Percentiles rank a stretch among this genome's conserved stretches.
Evolutionary conservation across 2,888 invertebrate genomes (phyloP).

Genomic region (Osmoderma eremita): DNA sequence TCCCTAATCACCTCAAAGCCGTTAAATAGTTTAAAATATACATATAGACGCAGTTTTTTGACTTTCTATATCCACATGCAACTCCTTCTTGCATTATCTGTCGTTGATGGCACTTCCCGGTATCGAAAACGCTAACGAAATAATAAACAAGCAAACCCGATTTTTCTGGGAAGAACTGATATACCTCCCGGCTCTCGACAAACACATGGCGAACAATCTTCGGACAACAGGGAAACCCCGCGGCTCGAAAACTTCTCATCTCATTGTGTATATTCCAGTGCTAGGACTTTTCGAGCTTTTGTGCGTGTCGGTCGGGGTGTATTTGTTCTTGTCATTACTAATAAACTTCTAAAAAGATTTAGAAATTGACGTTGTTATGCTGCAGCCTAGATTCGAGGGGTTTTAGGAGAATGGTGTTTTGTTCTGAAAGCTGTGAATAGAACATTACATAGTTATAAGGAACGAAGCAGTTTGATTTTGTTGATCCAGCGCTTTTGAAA

Average conservation of each 20-base stretch:
- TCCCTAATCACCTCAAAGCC: not conserved
- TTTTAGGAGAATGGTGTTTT: no score
- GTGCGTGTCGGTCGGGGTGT: not conserved
- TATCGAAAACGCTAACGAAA: conserved; percentile 33
- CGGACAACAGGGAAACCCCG: conserved; percentile 2
- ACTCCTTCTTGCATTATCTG: conserved; percentile 8
- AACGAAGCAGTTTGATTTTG: no score
- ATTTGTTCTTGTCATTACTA: conserved; percentile 21
- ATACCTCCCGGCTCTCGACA: conserved; percentile 2
- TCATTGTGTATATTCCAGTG: no score
- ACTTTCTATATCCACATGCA: not conserved
- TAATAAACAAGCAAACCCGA: conserved; percentile 32
- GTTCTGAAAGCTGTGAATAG: no score
- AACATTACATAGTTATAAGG: no score
- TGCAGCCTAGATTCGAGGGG: no score
- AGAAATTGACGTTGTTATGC: conserved; percentile 1
- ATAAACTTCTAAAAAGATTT: conserved; percentile 2
- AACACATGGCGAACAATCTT: conserved; percentile 34
- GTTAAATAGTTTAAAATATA: conserved; percentile 3
- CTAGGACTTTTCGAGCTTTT: not conserved
- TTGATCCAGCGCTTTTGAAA: no score
- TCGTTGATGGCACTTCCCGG: conserved; percentile 12
- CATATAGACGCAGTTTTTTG: not conserved
- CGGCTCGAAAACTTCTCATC: not conserved
- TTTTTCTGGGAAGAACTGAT: conserved; percentile 26